Evolutionary conservation across 1,140 invertebrate species (phyloP).

Genomic region (Archegozetes longisetosus): DNA sequence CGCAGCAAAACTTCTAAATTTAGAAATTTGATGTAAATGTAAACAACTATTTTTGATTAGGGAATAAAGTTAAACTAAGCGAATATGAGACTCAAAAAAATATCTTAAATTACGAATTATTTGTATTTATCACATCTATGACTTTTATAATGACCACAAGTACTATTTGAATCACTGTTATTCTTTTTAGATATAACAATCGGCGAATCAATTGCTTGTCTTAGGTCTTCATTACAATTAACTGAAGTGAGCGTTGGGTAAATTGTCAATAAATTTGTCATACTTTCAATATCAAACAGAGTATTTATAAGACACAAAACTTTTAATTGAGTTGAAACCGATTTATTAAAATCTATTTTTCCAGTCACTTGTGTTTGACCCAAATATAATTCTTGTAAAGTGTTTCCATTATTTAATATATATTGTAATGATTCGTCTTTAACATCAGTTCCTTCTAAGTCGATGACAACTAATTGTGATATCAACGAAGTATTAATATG

Average conservation of each 20-base stretch:
- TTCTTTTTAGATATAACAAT: not conserved
- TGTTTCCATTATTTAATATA: not conserved
- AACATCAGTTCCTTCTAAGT: not conserved
- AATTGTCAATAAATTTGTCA: not conserved
- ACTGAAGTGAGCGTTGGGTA: not conserved
- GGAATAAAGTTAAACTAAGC: too few species aligned
- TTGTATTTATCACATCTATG: too few species aligned
- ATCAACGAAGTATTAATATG: not conserved
- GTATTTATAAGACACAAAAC: not conserved
- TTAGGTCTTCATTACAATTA: not conserved
- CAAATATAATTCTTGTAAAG: not conserved
- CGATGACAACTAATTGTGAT: not conserved
- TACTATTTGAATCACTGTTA: not conserved
- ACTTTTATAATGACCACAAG: not conserved
- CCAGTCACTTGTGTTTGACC: not conserved
- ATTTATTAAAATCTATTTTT: not conserved
- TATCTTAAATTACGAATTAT: too few species aligned
- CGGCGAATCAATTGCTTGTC: not conserved
- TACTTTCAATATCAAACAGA: not conserved
- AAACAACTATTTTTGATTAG: too few species aligned
- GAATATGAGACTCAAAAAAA: too few species aligned
- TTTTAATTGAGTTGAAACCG: not conserved
- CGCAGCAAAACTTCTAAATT: too few species aligned
- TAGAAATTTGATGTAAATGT: too few species aligned
- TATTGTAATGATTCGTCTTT: not conserved